Percentiles rank a stretch among this genome's conserved stretches.
Conservation (phyloP, 2,888 invertebrate genomes). For the Scaptomyza tumidula region DNA sequence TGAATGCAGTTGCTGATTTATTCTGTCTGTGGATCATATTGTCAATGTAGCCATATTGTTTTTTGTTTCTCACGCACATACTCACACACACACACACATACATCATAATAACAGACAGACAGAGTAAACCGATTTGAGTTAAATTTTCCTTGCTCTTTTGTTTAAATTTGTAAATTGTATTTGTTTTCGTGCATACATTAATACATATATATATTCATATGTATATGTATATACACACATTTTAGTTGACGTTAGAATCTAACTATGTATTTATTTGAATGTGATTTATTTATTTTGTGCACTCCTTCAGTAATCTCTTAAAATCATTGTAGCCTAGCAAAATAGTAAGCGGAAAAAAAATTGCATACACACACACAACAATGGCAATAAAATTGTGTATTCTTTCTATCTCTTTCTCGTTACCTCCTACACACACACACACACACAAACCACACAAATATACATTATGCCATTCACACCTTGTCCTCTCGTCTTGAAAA, state of each 20-base stretch:
- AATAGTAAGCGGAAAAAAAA: constrained; percentile 19
- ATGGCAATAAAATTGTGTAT: constrained; percentile 62
- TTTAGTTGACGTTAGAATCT: constrained; percentile 38
- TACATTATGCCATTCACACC: constrained; percentile 1
- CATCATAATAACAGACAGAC: constrained; percentile 5
- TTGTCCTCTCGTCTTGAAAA: background rate
- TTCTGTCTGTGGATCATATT: constrained; percentile 7
- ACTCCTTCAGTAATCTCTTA: background rate
- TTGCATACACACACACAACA: constrained; percentile 23
- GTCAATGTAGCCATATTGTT: constrained; percentile 13
- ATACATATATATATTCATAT: constrained; percentile 11
- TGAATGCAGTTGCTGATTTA: constrained; percentile 14
- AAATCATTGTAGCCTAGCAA: constrained; percentile 31
- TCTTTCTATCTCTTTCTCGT: constrained; percentile 54
- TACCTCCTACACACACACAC: constrained; percentile 10
- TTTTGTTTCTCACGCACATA: constrained; percentile 12
- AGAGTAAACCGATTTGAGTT: constrained; percentile 9
- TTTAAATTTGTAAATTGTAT: constrained; percentile 14
- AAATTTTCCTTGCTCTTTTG: constrained; percentile 1
- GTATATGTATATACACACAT: constrained; percentile 1
- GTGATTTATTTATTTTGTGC: constrained; percentile 29
- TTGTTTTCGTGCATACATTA: constrained; percentile 10
- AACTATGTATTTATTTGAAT: constrained; percentile 33
- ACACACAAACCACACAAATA: constrained; percentile 1
- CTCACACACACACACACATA: constrained; percentile 4